Base-by-base conservation (phyloP, 2,888 invertebrate species). In the Tenthredo mesomela region DNA sequence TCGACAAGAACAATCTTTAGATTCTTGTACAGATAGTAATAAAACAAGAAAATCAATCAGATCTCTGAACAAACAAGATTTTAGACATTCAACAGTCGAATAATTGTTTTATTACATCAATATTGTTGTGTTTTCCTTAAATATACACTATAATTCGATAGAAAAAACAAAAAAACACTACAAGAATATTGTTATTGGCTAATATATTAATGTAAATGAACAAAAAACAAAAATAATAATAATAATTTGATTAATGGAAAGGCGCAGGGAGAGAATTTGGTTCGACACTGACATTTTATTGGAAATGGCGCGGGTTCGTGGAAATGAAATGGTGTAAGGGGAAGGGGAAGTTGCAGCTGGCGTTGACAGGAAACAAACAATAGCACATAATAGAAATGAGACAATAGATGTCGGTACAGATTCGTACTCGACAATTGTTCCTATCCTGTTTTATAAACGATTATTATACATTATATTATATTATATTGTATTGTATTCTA, bases 401-500 rank as follows among this genome's bases (percentile, higher is more conserved):
- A 43, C 73, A 73, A 73, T 73, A 47, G n/a, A 3, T 43, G 9
- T 25, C 73, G 15, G 43, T 43, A 21, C 43, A 21, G 40, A 71
- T 71, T 40, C 29, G 70, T 15, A 25, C 73, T 25, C 15, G 15
- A n/a, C 73, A 43, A 73, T 73, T 73, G 73, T 73, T 73, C 43
- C 43, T 25, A 43, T 73, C 21, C 40, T 40, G 73, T 47, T 73
- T 73, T 47, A 47, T 43, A 40, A 73, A 73, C 73, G 73, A 47
- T 73, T 47, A 73, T 73, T 43, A n/a, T 73, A 50, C 33, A 37
- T 70, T 71, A 18, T 70, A 37, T n/a, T n/a, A n/a, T n/a, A n/a
- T n/a, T n/a, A n/a, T n/a, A 29, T 29, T 29, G 2, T 29, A 29
- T 29, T 71, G 73, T 67, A 67, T 33, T 25, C 6, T 33, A 1